These are phyloP conservation scores for Pissodes strobi DNA, from an alignment of 1,140 invertebrate species.

Conservation along the genomic window DNA sequence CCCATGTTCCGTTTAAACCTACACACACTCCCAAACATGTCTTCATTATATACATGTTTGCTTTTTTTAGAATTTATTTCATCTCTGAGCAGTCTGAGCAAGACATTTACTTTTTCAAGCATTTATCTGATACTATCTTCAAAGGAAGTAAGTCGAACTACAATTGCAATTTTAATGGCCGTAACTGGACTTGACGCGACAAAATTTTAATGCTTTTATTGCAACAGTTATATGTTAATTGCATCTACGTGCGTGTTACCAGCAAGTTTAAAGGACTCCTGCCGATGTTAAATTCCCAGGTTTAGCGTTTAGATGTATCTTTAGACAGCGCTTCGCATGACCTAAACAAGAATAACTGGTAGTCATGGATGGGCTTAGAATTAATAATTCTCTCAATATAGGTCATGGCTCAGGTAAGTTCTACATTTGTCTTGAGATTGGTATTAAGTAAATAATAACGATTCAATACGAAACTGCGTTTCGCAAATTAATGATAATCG, in stretches of 20 bases:
- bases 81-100: neutral
- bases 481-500: no score
- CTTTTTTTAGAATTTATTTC: neutral
- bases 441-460: no score
- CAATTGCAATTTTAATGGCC: slow-evolving; percentile 8
- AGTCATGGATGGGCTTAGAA: no score
- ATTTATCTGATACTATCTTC: neutral
- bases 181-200: slow-evolving; percentile 14
- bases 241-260: neutral
- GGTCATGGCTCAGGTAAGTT: no score
- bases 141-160: neutral
- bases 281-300: no score
- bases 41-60: slow-evolving; percentile 9
- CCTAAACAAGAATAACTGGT: no score
- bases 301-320: no score
- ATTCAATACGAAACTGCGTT: no score
- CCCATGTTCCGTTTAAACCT: neutral
- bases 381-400: no score
- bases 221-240: slow-evolving; percentile 15
- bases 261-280: neutral
- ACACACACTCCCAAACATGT: slow-evolving; percentile 4
- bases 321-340: no score
- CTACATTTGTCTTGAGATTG: no score
- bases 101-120: slow-evolving; percentile 6
- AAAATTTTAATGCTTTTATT: slow-evolving; percentile 16